A percentile compares a stretch with the other conserved stretches of the same genome.
Evolutionary conservation across 2,888 invertebrate genomes (phyloP).

Genomic region (Sarcophaga caerulescens): DNA sequence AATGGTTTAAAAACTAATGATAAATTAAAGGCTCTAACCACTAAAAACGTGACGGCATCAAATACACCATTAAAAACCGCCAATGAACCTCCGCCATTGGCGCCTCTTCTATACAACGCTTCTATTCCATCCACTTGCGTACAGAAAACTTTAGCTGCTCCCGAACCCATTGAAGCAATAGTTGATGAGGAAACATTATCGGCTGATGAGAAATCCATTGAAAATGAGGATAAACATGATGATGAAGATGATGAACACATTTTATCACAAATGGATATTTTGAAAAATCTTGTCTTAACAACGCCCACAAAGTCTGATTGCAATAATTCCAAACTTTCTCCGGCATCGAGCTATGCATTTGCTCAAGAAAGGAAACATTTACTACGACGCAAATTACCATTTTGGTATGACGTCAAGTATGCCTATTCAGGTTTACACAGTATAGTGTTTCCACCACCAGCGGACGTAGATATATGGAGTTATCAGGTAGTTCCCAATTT

Average conservation of each 20-base stretch:
- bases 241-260: slow-evolving; percentile 62
- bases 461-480: slow-evolving; percentile 80
- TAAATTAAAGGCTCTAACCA: slow-evolving; percentile 29
- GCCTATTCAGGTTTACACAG: slow-evolving; percentile 81
- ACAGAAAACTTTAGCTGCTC: slow-evolving; percentile 9
- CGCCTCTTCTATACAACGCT: slow-evolving; percentile 63
- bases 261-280: slow-evolving; percentile 69
- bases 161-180: slow-evolving; percentile 20
- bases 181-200: slow-evolving; percentile 63
- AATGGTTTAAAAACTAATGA: slow-evolving; percentile 61
- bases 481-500: slow-evolving; percentile 79
- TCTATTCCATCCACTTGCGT: slow-evolving; percentile 51
- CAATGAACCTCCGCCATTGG: slow-evolving; percentile 63
- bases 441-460: slow-evolving; percentile 80
- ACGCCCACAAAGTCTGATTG: slow-evolving; percentile 47
- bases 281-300: slow-evolving; percentile 68
- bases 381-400: slow-evolving; percentile 76
- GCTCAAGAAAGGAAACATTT: slow-evolving; percentile 61
- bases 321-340: slow-evolving; percentile 3
- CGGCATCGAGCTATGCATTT: slow-evolving; percentile 11
- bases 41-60: slow-evolving; percentile 34
- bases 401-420: slow-evolving; percentile 81
- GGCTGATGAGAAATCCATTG: slow-evolving; percentile 64
- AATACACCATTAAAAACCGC: slow-evolving; percentile 67
- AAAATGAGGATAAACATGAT: slow-evolving; percentile 48